Evolutionary conservation across 2,113 vertebrate species (phyloP).

Genomic region (Asarcornis scutulata): DNA sequence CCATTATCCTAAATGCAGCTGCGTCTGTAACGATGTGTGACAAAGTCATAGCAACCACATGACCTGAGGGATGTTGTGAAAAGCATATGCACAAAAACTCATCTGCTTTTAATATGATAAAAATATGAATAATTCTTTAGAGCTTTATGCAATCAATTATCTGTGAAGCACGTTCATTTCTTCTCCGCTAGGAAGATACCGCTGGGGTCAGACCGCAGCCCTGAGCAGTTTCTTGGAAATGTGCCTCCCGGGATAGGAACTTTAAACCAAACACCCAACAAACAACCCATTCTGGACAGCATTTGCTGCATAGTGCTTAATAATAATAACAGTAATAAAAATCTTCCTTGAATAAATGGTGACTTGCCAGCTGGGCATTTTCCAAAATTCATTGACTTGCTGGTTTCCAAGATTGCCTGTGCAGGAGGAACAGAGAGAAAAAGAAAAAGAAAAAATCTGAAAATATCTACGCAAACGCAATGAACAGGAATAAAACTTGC

Average conservation of each 20-base stretch:
- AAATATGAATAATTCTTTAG: constrained; percentile 1
- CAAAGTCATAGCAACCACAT: not conserved
- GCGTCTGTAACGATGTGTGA: not conserved
- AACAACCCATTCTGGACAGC: constrained; percentile 28
- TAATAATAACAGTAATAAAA: constrained; percentile 46
- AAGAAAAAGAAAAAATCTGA: not conserved
- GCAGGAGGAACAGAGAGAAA: not conserved
- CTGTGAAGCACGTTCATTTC: not conserved
- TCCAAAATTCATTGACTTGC: not conserved
- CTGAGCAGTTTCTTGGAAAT: constrained; percentile 46
- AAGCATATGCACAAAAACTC: not conserved
- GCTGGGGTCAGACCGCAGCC: constrained; percentile 46
- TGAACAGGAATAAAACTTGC: not conserved
- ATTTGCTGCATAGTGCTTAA: not conserved
- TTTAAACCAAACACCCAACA: constrained; percentile 2
- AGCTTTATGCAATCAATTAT: not conserved
- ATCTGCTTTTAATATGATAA: not conserved
- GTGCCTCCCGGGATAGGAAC: not conserved
- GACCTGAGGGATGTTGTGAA: not conserved
- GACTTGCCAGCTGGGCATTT: constrained; percentile 26
- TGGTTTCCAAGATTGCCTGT: not conserved
- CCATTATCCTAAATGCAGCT: not conserved
- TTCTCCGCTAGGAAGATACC: not conserved
- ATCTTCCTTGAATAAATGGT: constrained; percentile 28
- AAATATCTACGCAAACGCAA: not conserved